Percentiles rank a stretch among this genome's conserved stretches.
phyloP scores from a whole-genome alignment of 2,888 invertebrate genomes.

The Ypsolopha scabrella region DNA sequence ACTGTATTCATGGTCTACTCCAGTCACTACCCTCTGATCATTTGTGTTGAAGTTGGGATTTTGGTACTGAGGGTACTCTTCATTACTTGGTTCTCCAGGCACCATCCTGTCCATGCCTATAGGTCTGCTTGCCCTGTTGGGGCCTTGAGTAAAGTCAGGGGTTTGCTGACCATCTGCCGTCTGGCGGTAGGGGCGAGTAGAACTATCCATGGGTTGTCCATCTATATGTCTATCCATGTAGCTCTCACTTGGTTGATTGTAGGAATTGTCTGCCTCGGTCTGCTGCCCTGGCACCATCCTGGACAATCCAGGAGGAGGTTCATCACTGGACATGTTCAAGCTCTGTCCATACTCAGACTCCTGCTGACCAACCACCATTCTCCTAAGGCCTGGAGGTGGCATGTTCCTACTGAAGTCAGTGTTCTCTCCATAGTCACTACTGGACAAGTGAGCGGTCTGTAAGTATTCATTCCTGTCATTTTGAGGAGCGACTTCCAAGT shows the following conservation, averaged over 20 bases:
- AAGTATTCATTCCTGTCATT: conserved; percentile 82
- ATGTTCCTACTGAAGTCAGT: conserved; percentile 59
- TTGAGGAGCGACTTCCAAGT: conserved; percentile 73
- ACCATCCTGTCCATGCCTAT: conserved; percentile 54
- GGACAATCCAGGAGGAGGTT: conserved; percentile 64
- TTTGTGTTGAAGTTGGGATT: conserved; percentile 44
- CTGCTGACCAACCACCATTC: conserved; percentile 76
- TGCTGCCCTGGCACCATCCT: conserved; percentile 67
- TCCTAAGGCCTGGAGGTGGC: conserved; percentile 74
- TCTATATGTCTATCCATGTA: conserved; percentile 58
- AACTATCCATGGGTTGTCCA: conserved; percentile 45
- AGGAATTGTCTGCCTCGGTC: conserved; percentile 43
- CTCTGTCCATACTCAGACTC: conserved; percentile 61
- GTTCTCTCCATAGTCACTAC: conserved; percentile 59
- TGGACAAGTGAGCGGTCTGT: conserved; percentile 80
- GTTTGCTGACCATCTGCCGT: conserved; percentile 52
- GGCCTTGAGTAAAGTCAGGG: conserved; percentile 36
- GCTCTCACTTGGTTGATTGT: conserved; percentile 31
- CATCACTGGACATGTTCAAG: conserved; percentile 44
- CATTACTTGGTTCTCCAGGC: conserved; percentile 71
- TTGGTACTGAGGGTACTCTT: conserved; percentile 46
- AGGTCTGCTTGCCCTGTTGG: conserved; percentile 23
- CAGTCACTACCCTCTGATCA: conserved; percentile 67
- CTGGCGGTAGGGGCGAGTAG: conserved; percentile 44
- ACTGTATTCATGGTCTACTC: conserved; percentile 56